Evolutionary conservation across 1,140 invertebrate species (phyloP).

Genomic region (Brachionus rubens): DNA sequence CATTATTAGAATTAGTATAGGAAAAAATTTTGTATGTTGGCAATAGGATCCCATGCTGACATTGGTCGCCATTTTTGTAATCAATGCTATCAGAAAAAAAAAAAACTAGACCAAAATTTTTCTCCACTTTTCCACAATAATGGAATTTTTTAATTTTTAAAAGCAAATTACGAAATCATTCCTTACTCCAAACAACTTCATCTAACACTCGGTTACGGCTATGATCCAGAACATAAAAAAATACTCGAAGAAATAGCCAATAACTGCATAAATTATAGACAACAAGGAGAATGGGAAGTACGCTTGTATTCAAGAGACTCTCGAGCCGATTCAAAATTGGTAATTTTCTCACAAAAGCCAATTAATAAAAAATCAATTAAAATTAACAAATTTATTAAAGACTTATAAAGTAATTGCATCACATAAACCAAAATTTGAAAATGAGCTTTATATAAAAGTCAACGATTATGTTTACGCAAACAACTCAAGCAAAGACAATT

Average conservation of each 20-base stretch:
- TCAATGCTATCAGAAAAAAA: no score
- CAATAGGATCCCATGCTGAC: no score
- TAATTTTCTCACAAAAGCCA: background rate
- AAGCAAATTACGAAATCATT: slow-evolving; percentile 39
- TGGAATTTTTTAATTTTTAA: slow-evolving; percentile 30
- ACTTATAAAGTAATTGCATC: slow-evolving; percentile 15
- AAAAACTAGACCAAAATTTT: no score
- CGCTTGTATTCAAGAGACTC: slow-evolving; percentile 39
- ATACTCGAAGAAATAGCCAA: slow-evolving; percentile 10
- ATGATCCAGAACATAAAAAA: slow-evolving; percentile 28
- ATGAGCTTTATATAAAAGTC: slow-evolving; percentile 15
- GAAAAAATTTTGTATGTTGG: no score
- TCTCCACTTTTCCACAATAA: no score
- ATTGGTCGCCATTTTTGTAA: no score
- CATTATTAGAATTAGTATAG: no score
- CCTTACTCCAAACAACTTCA: slow-evolving; percentile 43
- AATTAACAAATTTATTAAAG: background rate
- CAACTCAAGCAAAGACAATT: slow-evolving; percentile 30
- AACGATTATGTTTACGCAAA: slow-evolving; percentile 33
- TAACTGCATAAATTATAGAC: slow-evolving; percentile 6
- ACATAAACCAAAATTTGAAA: slow-evolving; percentile 16
- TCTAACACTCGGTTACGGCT: slow-evolving; percentile 12
- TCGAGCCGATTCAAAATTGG: slow-evolving; percentile 33
- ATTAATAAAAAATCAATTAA: background rate
- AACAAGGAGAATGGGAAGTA: slow-evolving; percentile 16